Percentiles rank a stretch among this genome's conserved stretches.
Evolutionary conservation across 1,140 invertebrate genomes (phyloP).

Genomic region (Drosophila suzukii): DNA sequence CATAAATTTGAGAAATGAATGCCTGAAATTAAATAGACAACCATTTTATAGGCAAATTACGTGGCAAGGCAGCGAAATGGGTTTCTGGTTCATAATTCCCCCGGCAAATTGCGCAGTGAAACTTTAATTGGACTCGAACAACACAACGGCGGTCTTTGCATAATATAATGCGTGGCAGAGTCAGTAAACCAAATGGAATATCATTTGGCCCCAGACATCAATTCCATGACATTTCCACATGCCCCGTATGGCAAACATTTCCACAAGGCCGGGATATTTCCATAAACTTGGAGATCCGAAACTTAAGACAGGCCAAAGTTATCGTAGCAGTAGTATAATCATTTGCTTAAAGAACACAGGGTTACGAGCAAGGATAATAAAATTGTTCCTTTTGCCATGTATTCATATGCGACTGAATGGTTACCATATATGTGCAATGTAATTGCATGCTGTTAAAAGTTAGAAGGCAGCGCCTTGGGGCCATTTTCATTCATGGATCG

Average conservation of each 20-base stretch:
- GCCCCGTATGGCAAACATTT: too few species aligned
- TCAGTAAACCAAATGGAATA: slow-evolving; percentile 29
- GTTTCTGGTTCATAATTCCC: slow-evolving; percentile 32
- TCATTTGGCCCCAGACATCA: slow-evolving; percentile 22
- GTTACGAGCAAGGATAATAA: slow-evolving; percentile 21
- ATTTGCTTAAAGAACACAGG: slow-evolving; percentile 19
- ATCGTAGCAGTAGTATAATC: slow-evolving; percentile 19
- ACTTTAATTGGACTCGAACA: slow-evolving; percentile 38
- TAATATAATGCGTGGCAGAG: slow-evolving; percentile 9
- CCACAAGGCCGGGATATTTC: slow-evolving; percentile 5
- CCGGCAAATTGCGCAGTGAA: slow-evolving; percentile 24
- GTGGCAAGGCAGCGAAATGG: slow-evolving; percentile 31
- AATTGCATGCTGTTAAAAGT: slow-evolving; percentile 33
- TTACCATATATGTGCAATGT: slow-evolving; percentile 13
- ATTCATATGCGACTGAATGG: neutral
- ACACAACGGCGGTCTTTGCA: neutral
- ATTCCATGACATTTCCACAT: slow-evolving; percentile 19
- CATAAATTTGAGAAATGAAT: slow-evolving; percentile 30
- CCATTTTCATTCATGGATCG: slow-evolving; percentile 10
- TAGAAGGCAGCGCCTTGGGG: slow-evolving; percentile 27
- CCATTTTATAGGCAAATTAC: slow-evolving; percentile 42
- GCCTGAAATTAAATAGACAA: slow-evolving; percentile 32
- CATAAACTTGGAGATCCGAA: slow-evolving; percentile 24
- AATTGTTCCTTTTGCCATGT: slow-evolving; percentile 19
- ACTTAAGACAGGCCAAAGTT: slow-evolving; percentile 18